Conservation (phyloP, 1,140 invertebrate species). For the Anastatus disparis region DNA sequence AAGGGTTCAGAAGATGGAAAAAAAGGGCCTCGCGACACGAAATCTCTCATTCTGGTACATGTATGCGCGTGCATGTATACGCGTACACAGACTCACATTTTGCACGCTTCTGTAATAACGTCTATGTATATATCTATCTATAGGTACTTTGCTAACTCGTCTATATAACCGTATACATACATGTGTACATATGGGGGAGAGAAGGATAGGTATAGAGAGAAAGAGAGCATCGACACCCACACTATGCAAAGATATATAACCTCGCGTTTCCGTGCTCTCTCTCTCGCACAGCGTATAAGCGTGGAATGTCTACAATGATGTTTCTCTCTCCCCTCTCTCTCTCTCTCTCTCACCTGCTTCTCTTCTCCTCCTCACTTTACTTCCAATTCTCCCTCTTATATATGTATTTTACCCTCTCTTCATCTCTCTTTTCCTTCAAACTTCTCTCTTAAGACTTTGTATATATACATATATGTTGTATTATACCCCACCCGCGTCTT, state of each 20-base stretch:
- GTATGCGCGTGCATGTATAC: background rate
- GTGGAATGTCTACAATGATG: constrained; percentile 39
- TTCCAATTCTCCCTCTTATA: background rate
- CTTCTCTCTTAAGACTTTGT: no score
- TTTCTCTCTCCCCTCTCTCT: background rate
- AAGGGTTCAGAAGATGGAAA: no score
- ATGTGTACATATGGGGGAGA: no score
- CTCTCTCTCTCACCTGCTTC: background rate
- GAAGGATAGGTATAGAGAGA: no score
- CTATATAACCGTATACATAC: no score
- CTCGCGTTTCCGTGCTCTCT: constrained; percentile 39
- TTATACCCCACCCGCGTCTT: constrained; percentile 27
- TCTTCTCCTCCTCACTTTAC: background rate
- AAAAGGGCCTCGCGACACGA: no score
- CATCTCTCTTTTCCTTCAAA: no score
- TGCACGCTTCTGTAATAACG: background rate
- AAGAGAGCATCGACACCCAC: constrained; percentile 24
- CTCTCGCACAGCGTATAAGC: constrained; percentile 10
- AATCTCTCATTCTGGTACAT: no score
- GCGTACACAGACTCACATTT: background rate
- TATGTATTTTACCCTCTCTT: no score
- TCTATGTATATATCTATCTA: no score
- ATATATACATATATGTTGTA: no score
- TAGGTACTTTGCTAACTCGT: no score
- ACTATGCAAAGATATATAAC: constrained; percentile 21